Conservation (phyloP, 1,140 invertebrate genomes). For the Sminthurides bifidus region DNA sequence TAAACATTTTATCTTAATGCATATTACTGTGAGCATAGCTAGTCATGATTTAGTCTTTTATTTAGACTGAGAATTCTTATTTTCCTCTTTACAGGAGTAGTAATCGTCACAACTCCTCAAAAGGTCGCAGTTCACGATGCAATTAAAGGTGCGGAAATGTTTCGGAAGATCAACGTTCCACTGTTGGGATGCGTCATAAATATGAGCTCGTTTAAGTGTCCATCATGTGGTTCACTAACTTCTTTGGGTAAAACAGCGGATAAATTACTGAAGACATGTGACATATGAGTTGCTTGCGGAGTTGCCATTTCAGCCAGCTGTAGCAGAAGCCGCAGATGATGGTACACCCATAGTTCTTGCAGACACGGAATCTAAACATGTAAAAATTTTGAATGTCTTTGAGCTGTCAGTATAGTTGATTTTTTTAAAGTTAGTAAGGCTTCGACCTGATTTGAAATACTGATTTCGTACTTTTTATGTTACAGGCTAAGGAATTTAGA, state of each 20-base stretch:
- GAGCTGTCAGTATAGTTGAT: not conserved
- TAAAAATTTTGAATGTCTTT: conserved; percentile 32
- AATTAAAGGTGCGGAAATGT: conserved; percentile 64
- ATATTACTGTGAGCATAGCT: too few relatives aligned
- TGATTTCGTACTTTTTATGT: too few relatives aligned
- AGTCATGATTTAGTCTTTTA: too few relatives aligned
- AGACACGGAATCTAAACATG: conserved; percentile 47
- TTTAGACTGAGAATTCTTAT: too few relatives aligned
- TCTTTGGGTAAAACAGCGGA: conserved; percentile 5
- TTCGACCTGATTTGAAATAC: too few relatives aligned
- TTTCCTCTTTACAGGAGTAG: conserved; percentile 43
- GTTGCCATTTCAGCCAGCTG: conserved; percentile 58
- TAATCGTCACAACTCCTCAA: conserved; percentile 78
- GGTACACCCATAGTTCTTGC: conserved; percentile 66
- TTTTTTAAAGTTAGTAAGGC: not conserved
- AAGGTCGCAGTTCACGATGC: conserved; percentile 68
- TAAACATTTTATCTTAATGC: too few relatives aligned
- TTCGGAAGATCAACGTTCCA: conserved; percentile 62
- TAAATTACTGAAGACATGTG: conserved; percentile 18
- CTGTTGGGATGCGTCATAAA: conserved; percentile 73
- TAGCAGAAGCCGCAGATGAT: conserved; percentile 56
- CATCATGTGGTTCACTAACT: conserved; percentile 45
- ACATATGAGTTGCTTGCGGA: conserved; percentile 50
- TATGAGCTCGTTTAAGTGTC: conserved; percentile 63
- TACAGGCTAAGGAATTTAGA: not conserved